A percentile compares a stretch with the other conserved stretches of the same genome.
phyloP scores from a whole-genome alignment of 2,113 vertebrate genomes.

The Castor canadensis region DNA sequence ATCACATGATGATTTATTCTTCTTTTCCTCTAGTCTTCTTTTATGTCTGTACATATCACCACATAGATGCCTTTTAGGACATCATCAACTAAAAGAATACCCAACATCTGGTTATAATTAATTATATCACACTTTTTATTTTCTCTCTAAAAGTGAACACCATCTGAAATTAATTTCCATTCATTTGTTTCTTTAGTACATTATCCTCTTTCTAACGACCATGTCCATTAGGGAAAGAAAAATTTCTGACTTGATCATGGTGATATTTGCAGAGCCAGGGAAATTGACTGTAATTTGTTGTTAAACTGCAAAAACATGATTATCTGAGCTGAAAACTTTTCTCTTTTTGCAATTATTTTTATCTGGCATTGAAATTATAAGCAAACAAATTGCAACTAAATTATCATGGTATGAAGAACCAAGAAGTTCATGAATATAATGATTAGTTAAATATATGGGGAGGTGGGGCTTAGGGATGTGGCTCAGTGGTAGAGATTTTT shows the following conservation, averaged over 20 bases:
- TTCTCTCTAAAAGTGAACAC: background rate
- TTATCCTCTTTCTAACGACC: background rate
- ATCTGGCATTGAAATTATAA: background rate
- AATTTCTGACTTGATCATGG: background rate
- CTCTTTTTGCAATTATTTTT: background rate
- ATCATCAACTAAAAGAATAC: background rate
- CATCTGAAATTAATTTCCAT: background rate
- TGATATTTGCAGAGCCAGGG: background rate
- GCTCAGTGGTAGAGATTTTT: too few relatives aligned
- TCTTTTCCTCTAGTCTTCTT: background rate
- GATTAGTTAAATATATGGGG: too few relatives aligned
- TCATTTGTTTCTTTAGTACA: background rate
- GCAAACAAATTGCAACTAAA: background rate
- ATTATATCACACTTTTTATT: background rate
- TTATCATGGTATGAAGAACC: background rate
- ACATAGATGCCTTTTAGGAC: background rate
- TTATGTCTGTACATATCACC: background rate
- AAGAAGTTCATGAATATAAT: background rate
- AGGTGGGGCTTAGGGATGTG: too few relatives aligned
- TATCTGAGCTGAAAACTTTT: background rate
- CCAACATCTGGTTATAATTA: background rate
- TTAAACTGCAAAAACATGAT: background rate
- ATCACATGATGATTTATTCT: background rate
- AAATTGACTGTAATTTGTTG: background rate
- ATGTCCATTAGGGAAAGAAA: background rate